Conservation (phyloP, 2,888 invertebrate species). For the Phengaris alcon region DNA sequence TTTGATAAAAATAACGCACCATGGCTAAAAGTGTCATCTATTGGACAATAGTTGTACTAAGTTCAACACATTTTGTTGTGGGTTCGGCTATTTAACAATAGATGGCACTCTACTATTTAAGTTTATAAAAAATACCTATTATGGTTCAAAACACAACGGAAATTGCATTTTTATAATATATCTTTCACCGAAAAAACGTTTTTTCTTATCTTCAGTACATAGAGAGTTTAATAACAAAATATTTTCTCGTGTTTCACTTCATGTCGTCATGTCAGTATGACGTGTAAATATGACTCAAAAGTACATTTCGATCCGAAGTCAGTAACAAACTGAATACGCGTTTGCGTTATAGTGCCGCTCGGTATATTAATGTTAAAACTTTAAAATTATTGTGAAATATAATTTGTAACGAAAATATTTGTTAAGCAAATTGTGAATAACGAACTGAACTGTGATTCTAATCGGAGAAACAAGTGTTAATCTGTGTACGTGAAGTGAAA, state of each 20-base stretch:
- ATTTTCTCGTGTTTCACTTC: slow-evolving; percentile 34
- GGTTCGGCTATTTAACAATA: slow-evolving; percentile 38
- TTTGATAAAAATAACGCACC: background rate
- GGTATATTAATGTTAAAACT: slow-evolving; percentile 48
- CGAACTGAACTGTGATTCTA: slow-evolving; percentile 36
- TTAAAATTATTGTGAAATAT: slow-evolving; percentile 48
- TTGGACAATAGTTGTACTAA: background rate
- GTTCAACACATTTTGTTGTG: background rate
- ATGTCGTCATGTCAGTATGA: slow-evolving; percentile 57
- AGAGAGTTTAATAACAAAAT: background rate
- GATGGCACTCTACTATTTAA: slow-evolving; percentile 40
- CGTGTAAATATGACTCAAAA: slow-evolving; percentile 52
- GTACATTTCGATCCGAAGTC: slow-evolving; percentile 63
- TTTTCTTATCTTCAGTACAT: too few relatives aligned
- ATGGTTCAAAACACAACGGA: too few relatives aligned
- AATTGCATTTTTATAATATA: too few relatives aligned
- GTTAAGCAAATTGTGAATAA: slow-evolving; percentile 39
- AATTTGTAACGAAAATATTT: slow-evolving; percentile 18
- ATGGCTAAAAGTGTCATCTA: background rate
- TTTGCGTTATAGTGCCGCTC: slow-evolving; percentile 57
- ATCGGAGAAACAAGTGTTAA: slow-evolving; percentile 28
- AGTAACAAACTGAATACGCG: slow-evolving; percentile 62
- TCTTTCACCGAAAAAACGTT: too few relatives aligned
- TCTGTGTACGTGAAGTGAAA: slow-evolving; percentile 33
- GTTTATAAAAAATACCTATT: background rate